Conservation (phyloP, 2,113 vertebrate genomes). For the Papio anubis region DNA sequence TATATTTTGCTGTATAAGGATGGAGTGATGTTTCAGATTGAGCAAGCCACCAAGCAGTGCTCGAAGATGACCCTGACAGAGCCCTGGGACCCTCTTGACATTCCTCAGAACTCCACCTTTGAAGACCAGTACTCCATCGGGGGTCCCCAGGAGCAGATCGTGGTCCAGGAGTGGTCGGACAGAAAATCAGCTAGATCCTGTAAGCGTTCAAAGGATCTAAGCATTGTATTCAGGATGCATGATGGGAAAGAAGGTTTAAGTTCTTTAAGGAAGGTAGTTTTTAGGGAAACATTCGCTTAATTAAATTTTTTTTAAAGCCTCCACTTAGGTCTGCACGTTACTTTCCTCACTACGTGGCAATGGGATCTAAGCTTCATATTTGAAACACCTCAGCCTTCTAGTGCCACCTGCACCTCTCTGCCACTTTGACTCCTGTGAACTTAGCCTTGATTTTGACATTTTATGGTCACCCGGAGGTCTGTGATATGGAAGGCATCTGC, state of each 20-base stretch:
- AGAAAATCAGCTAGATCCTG: slow-evolving; percentile 95
- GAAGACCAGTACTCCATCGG: slow-evolving; percentile 97
- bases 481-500: background rate
- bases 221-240: background rate
- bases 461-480: background rate
- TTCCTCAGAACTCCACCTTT: slow-evolving; percentile 95
- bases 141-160: slow-evolving; percentile 93
- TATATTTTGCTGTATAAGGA: slow-evolving; percentile 96
- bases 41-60: slow-evolving; percentile 94
- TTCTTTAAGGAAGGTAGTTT: background rate
- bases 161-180: slow-evolving; percentile 98
- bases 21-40: slow-evolving; percentile 96
- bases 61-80: slow-evolving; percentile 89
- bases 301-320: background rate
- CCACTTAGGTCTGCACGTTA: rapidly evolving
- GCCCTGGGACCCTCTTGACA: slow-evolving; percentile 95
- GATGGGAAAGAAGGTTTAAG: background rate
- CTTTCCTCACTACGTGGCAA: background rate
- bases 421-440: background rate
- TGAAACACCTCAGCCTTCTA: background rate
- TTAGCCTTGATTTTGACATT: background rate
- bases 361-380: background rate
- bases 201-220: slow-evolving; percentile 75
- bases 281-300: background rate
- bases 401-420: background rate